These are phyloP conservation scores for Philhelius pedissequus DNA, from an alignment of 2,888 invertebrate genomes.

Conservation along the genomic window DNA sequence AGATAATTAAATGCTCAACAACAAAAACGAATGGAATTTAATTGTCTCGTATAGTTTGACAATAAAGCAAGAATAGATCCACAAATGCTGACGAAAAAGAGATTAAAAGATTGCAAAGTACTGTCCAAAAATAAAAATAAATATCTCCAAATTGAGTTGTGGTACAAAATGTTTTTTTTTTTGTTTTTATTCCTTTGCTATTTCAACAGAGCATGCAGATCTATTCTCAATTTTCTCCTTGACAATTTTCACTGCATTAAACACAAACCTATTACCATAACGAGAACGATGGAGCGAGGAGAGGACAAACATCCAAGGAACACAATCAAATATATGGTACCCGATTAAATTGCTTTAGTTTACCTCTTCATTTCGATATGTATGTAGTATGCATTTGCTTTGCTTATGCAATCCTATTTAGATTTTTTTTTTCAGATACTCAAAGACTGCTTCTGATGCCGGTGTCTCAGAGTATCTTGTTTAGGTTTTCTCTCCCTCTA, in stretches of 20 bases:
- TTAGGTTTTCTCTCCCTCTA: background rate
- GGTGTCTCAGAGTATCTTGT: background rate
- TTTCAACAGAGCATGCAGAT: background rate
- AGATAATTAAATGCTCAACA: no score
- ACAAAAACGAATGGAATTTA: no score
- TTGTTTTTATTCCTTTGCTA: background rate
- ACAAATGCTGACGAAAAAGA: no score
- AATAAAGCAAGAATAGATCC: no score
- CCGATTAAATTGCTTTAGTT: constrained; percentile 2
- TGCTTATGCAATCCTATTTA: constrained; percentile 40
- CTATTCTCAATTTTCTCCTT: background rate
- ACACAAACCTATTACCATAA: background rate
- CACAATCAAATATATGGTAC: background rate
- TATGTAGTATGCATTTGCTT: constrained; percentile 20
- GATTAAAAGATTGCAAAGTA: no score
- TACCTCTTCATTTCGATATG: constrained; percentile 17
- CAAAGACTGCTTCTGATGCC: background rate
- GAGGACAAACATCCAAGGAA: background rate
- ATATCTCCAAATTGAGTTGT: background rate
- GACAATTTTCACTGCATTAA: background rate
- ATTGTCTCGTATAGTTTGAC: no score
- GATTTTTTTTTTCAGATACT: background rate
- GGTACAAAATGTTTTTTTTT: background rate
- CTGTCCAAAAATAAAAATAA: no score
- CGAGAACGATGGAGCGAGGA: background rate